Percentiles rank a stretch among this genome's conserved stretches.
Conservation (phyloP, 2,888 invertebrate species). For the Stegana nigrithorax region DNA sequence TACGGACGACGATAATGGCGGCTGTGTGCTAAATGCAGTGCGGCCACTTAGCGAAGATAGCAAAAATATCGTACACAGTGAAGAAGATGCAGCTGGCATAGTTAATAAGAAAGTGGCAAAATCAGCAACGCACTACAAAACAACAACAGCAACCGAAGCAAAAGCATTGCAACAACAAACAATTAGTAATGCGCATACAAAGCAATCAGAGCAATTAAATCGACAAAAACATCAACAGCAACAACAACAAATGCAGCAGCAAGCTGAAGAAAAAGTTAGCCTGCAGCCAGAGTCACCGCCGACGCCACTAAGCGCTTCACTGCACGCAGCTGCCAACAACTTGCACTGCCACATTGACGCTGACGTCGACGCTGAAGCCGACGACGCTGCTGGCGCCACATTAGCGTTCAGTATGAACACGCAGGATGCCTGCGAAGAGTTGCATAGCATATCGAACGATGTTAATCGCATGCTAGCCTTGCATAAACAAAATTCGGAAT, state of each 20-base stretch:
- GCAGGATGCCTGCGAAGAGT: conserved; percentile 56
- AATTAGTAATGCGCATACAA: conserved; percentile 21
- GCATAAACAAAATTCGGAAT: conserved; percentile 59
- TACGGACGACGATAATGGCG: conserved; percentile 55
- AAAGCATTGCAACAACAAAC: too few species aligned
- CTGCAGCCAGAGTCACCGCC: conserved; percentile 31
- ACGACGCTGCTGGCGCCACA: conserved; percentile 13
- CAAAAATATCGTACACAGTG: conserved; percentile 2
- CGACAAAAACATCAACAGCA: conserved; percentile 18
- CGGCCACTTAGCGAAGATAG: conserved; percentile 45
- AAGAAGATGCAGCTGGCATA: conserved; percentile 28
- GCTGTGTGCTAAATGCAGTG: conserved; percentile 58
- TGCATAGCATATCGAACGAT: conserved; percentile 65
- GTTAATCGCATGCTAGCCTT: conserved; percentile 61
- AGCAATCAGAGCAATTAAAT: conserved; percentile 43
- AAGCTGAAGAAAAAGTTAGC: conserved; percentile 29
- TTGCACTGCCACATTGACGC: neutral
- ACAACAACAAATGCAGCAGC: conserved; percentile 20
- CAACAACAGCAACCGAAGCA: conserved; percentile 17
- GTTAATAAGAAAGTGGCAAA: conserved; percentile 46
- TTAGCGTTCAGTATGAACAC: conserved; percentile 37
- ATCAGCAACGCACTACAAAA: conserved; percentile 16
- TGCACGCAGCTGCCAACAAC: neutral
- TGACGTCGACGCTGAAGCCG: neutral
- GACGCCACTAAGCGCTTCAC: conserved; percentile 21